Percentiles rank a stretch among this genome's conserved stretches.
phyloP scores from a whole-genome alignment of 2,113 vertebrate genomes.

The Ciconia maguari region DNA sequence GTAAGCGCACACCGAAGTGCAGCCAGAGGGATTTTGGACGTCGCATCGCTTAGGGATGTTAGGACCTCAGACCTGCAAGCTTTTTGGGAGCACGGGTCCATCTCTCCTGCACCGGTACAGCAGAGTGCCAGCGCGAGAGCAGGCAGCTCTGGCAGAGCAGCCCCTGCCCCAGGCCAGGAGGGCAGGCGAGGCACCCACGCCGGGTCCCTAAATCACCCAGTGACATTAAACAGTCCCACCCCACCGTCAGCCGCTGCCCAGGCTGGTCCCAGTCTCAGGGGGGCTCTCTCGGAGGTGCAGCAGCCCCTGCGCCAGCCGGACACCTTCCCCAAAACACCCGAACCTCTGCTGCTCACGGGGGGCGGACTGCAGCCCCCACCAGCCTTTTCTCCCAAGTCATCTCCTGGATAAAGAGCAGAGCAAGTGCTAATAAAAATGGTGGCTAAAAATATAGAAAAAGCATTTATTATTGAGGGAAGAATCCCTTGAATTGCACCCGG shows the following conservation, averaged over 20 bases:
- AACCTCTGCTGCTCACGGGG: neutral
- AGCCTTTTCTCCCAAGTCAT: neutral
- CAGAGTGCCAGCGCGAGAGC: neutral
- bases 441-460: conserved; percentile 15
- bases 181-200: neutral
- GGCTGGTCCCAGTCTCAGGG: neutral
- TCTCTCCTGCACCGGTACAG: neutral
- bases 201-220: neutral
- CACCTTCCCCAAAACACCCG: neutral
- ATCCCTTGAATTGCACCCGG: neutral
- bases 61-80: neutral
- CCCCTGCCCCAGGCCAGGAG: neutral
- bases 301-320: fast-evolving
- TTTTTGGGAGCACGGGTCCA: neutral
- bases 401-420: neutral
- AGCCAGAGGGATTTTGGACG: neutral
- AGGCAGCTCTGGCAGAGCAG: neutral
- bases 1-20: fast-evolving
- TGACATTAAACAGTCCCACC: neutral
- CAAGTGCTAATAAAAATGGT: neutral
- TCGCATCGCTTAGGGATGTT: neutral
- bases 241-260: neutral
- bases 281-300: neutral
- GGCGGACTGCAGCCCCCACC: neutral
- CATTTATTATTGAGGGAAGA: neutral